These are phyloP conservation scores for Drosophila athabasca DNA, from an alignment of 1,140 invertebrate genomes.

Conservation along the genomic window DNA sequence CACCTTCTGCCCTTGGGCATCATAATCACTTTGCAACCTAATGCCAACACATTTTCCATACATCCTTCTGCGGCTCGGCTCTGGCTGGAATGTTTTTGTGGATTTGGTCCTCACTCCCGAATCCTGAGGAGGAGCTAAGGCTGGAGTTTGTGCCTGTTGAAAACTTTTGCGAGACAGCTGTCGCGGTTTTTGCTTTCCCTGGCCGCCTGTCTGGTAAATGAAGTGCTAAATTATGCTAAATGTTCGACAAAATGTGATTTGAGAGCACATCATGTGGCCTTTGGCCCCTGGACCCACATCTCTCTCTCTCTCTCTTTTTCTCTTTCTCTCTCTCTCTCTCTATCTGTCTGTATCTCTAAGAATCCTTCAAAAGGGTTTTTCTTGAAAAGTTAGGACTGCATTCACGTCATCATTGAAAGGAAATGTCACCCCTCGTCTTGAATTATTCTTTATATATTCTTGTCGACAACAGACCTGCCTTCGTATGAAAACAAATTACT, in stretches of 20 bases:
- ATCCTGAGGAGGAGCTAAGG: conserved; percentile 7
- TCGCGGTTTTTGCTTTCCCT: conserved; percentile 46
- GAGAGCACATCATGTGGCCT: conserved; percentile 34
- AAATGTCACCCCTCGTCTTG: conserved; percentile 14
- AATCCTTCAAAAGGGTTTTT: conserved; percentile 13
- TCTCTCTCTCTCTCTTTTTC: neutral
- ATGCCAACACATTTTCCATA: conserved; percentile 24
- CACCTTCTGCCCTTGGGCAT: conserved; percentile 25
- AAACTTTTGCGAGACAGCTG: conserved; percentile 59
- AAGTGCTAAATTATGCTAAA: conserved; percentile 81
- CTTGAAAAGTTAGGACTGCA: conserved; percentile 35
- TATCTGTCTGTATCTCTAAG: neutral
- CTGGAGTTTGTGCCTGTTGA: conserved; percentile 1
- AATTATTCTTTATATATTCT: conserved; percentile 21
- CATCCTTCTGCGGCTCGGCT: conserved; percentile 9
- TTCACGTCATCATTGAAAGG: conserved; percentile 31
- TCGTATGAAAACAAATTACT: conserved; percentile 71
- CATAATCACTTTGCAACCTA: conserved; percentile 65
- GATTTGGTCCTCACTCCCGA: conserved; percentile 2
- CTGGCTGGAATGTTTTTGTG: neutral
- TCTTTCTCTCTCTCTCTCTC: neutral
- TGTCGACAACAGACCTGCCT: conserved; percentile 42
- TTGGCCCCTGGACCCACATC: conserved; percentile 10
- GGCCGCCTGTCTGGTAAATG: conserved; percentile 44
- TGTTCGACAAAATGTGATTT: conserved; percentile 71